Evolutionary conservation across 2,888 invertebrate genomes (phyloP).

Genomic region (Spodoptera picta): DNA sequence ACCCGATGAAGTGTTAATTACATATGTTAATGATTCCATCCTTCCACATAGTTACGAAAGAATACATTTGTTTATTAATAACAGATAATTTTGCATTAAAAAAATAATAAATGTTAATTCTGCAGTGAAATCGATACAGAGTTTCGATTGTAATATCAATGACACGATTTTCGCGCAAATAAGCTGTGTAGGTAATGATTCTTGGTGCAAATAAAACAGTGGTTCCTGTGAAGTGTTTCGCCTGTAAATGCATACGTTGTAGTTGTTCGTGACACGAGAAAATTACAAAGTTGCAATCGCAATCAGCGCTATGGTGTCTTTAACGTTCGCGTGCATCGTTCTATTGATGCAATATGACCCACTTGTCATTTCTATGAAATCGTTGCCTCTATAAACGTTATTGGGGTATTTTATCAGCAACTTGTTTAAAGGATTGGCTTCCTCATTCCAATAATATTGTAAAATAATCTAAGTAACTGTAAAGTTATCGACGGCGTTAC

Average conservation of each 20-base stretch:
- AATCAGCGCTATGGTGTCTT: constrained; percentile 78
- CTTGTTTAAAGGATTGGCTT: constrained; percentile 35
- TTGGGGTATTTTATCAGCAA: constrained; percentile 38
- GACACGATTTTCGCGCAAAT: constrained; percentile 45
- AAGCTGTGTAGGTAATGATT: constrained; percentile 46
- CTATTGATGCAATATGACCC: constrained; percentile 84
- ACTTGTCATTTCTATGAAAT: constrained; percentile 79
- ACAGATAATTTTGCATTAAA: constrained; percentile 29
- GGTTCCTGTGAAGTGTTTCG: constrained; percentile 53
- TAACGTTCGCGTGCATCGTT: constrained; percentile 79
- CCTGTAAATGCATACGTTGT: constrained; percentile 57
- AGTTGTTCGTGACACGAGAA: constrained; percentile 72
- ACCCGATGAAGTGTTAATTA: constrained; percentile 59
- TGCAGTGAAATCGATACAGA: constrained; percentile 52
- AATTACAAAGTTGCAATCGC: constrained; percentile 77
- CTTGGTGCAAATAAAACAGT: constrained; percentile 53
- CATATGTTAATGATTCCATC: constrained; percentile 61
- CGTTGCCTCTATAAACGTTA: constrained; percentile 57
- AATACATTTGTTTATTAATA: constrained; percentile 40
- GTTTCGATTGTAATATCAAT: constrained; percentile 56
- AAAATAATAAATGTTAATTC: constrained; percentile 38
- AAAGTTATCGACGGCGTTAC: constrained; percentile 32
- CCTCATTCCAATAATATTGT: constrained; percentile 36
- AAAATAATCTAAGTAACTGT: constrained; percentile 23
- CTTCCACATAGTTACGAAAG: constrained; percentile 60